phyloP scores from a whole-genome alignment of 2,113 vertebrate genomes.

The Nicator chloris region DNA sequence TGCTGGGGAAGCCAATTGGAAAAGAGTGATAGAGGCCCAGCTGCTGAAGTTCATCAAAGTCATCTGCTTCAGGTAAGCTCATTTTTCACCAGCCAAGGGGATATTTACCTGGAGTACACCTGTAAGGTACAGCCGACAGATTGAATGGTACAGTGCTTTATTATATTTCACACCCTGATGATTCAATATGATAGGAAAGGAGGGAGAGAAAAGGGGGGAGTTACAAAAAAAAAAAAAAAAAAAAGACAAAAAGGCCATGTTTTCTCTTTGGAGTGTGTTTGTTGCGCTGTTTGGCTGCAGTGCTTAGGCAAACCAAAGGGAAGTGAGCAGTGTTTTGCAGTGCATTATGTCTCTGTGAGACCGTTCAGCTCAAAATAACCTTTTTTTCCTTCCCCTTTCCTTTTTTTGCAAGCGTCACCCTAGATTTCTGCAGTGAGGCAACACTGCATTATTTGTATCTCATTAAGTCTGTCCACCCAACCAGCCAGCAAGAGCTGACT shows the following conservation, averaged over 20 bases:
- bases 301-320: background rate
- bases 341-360: background rate
- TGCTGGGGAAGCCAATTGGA: conserved; percentile 93
- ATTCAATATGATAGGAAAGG: conserved; percentile 78
- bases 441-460: fast-evolving
- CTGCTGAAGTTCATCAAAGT: conserved; percentile 97
- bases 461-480: fast-evolving
- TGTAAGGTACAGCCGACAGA: conserved; percentile 91
- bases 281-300: background rate
- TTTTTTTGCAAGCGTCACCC: background rate
- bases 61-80: conserved; percentile 85
- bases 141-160: conserved; percentile 94
- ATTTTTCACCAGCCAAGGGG: conserved; percentile 97
- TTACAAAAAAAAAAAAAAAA: background rate
- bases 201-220: conserved; percentile 28
- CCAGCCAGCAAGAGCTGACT: background rate
- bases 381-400: background rate
- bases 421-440: background rate
- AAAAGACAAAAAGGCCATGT: background rate
- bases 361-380: background rate
- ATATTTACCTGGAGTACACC: conserved; percentile 91
- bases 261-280: background rate
- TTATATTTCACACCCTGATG: conserved; percentile 98
- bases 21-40: conserved; percentile 94
- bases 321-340: background rate